Conservation (phyloP, 2,888 invertebrate genomes). For the Temnothorax ravouxi region DNA sequence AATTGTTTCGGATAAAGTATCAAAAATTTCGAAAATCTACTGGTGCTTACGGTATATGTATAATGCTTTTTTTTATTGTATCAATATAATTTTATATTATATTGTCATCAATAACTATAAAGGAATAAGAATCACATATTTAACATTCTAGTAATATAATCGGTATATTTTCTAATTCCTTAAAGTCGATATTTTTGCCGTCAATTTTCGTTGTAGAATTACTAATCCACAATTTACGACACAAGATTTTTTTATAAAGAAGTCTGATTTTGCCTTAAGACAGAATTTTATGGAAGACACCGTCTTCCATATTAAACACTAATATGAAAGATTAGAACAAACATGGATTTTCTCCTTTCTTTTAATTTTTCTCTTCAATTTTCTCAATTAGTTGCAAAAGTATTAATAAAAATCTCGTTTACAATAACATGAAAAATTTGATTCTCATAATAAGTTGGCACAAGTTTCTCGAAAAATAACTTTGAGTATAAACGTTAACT, state of each 20-base stretch:
- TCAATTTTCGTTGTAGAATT: background rate
- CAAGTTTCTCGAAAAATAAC: background rate
- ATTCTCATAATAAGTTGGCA: background rate
- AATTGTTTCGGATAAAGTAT: background rate
- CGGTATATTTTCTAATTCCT: background rate
- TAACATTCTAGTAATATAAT: background rate
- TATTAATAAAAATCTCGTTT: background rate
- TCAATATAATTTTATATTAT: background rate
- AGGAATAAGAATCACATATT: background rate
- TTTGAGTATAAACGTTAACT: background rate
- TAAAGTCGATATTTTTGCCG: too few species aligned
- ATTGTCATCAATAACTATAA: background rate
- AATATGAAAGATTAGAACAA: constrained; percentile 30
- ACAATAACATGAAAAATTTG: background rate
- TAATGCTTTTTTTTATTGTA: background rate
- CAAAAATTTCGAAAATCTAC: background rate
- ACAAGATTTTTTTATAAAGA: background rate
- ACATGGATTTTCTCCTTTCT: background rate
- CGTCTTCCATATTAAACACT: background rate
- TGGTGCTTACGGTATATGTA: background rate
- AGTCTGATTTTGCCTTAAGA: background rate
- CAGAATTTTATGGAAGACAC: background rate
- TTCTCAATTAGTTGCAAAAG: background rate
- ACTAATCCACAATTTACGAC: constrained; percentile 1
- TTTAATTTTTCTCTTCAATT: background rate